A percentile compares a stretch with the other conserved stretches of the same genome.
These are phyloP conservation scores for Porites rus DNA, from an alignment of 92 coral and sea anemone genomes.

Conservation along the genomic window DNA sequence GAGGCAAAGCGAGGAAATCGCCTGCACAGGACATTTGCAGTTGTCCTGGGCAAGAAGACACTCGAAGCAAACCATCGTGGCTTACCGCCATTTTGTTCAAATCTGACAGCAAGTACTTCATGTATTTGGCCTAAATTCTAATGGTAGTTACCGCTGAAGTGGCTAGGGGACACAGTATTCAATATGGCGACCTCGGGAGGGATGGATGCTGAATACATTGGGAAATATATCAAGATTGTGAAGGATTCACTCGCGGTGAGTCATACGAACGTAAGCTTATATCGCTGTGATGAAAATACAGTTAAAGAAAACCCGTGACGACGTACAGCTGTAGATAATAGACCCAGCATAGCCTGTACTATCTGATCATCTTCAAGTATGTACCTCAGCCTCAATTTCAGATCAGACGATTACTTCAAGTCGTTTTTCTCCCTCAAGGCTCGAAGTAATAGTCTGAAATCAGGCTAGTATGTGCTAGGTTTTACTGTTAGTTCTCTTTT, in stretches of 20 bases:
- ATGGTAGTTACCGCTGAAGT: slow-evolving; percentile 8
- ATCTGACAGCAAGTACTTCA: neutral
- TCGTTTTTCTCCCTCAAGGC: no score
- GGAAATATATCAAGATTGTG: slow-evolving; percentile 21
- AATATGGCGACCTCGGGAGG: slow-evolving; percentile 37
- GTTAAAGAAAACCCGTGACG: no score
- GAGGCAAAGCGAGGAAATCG: slow-evolving; percentile 76
- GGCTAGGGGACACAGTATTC: neutral
- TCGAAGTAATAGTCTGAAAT: no score
- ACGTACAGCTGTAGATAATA: neutral
- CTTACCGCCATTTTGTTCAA: slow-evolving; percentile 96
- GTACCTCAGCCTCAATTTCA: no score
- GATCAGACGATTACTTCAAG: no score
- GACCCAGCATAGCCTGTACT: neutral
- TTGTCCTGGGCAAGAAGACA: slow-evolving; percentile 57
- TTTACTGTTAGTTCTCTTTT: no score
- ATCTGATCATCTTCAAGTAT: no score
- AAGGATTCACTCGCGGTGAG: slow-evolving; percentile 61
- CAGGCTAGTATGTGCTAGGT: no score
- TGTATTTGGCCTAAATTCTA: no score
- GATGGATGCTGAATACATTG: slow-evolving; percentile 15
- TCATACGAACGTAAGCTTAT: neutral
- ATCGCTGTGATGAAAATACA: no score
- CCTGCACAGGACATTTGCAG: slow-evolving; percentile 71
- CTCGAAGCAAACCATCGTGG: slow-evolving; percentile 76